Evolutionary conservation across 2,113 vertebrate genomes (phyloP).

Genomic region (Phyllostomus discolor): DNA sequence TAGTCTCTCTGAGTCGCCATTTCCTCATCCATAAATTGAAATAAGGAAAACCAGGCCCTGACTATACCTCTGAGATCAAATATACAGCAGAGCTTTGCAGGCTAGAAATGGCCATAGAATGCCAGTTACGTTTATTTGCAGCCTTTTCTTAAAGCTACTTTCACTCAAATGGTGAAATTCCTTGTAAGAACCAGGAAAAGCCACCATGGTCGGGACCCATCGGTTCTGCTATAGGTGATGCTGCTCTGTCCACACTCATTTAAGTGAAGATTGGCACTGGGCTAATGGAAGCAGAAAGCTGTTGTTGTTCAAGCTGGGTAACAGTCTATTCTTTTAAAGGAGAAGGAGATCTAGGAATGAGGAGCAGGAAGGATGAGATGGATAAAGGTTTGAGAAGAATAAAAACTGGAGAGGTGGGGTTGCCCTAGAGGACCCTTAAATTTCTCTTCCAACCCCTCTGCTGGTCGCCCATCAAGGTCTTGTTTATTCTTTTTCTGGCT

Average conservation of each 20-base stretch:
- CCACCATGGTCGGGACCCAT: too few relatives aligned
- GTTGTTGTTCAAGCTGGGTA: background rate
- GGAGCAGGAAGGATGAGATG: background rate
- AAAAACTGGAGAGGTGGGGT: background rate
- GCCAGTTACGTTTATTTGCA: background rate
- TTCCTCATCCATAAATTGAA: background rate
- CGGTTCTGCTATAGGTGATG: background rate
- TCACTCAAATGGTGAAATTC: background rate
- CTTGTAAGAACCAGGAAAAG: background rate
- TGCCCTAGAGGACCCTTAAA: background rate
- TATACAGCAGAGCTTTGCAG: background rate
- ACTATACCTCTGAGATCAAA: background rate
- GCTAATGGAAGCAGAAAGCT: background rate
- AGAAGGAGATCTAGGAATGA: background rate
- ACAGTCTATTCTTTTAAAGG: background rate
- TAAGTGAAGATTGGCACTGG: background rate
- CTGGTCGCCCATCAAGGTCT: background rate
- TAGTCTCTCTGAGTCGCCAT: background rate
- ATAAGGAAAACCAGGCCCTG: background rate
- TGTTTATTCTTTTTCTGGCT: slow-evolving; percentile 54
- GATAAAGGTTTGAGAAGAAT: background rate
- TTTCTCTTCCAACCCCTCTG: background rate
- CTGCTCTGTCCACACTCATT: background rate
- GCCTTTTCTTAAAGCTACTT: background rate
- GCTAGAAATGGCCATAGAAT: background rate